A percentile compares a stretch with the other conserved stretches of the same genome.
Evolutionary conservation across 2,113 vertebrate species (phyloP).

Genomic region (Leucosticte australis): DNA sequence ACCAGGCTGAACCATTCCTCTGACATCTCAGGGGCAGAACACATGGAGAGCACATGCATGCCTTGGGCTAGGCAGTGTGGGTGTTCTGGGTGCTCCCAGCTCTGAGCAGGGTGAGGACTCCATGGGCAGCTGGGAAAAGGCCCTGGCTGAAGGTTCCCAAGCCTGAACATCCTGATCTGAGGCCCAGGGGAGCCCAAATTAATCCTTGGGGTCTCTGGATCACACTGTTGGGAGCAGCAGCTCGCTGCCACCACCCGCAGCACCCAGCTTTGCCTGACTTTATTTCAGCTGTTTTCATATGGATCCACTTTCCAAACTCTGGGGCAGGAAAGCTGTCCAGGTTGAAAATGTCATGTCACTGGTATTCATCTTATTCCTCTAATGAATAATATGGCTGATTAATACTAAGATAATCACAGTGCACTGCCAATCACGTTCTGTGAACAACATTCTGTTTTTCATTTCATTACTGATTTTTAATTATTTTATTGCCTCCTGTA

Average conservation of each 20-base stretch:
- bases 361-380: background rate
- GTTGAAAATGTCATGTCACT: background rate
- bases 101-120: background rate
- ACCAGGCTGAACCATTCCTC: background rate
- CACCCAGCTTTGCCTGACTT: background rate
- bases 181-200: background rate
- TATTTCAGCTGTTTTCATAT: background rate
- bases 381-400: background rate
- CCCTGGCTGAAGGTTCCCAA: background rate
- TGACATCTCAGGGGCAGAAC: background rate
- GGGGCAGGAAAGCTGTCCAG: background rate
- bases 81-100: background rate
- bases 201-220: background rate
- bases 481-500: constrained; percentile 35
- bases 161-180: background rate
- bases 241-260: background rate
- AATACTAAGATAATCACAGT: background rate
- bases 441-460: background rate
- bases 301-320: background rate
- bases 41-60: accelerated
- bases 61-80: background rate
- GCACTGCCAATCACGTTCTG: background rate
- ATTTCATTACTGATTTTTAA: constrained; percentile 12
- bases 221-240: background rate
- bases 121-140: background rate